phyloP scores from a whole-genome alignment of 2,888 invertebrate species.

The Lottia scabra region DNA sequence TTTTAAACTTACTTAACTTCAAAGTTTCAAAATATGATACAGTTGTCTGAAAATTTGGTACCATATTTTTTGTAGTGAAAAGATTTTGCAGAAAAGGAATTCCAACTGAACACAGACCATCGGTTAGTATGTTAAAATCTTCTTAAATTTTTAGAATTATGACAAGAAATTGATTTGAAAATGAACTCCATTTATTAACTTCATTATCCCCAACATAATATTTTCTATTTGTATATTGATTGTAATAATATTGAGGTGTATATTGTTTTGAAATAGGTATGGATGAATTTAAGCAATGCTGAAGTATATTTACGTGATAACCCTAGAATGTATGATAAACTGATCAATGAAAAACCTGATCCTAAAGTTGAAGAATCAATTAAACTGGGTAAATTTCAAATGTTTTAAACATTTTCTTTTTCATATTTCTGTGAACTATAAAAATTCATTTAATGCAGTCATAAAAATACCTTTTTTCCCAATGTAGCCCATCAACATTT shows the following conservation, averaged over 20 bases:
- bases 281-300: constrained; percentile 90
- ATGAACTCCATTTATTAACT: no score
- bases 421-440: not conserved
- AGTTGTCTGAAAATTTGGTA: no score
- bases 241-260: not conserved
- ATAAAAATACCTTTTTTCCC: no score
- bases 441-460: no score
- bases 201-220: no score
- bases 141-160: no score
- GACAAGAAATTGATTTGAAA: no score
- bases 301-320: constrained; percentile 75
- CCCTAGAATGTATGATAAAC: constrained; percentile 71
- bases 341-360: constrained; percentile 79
- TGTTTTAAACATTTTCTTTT: not conserved
- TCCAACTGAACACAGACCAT: constrained; percentile 77
- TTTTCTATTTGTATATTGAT: not conserved
- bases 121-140: constrained; percentile 72
- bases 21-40: no score
- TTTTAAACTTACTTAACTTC: no score
- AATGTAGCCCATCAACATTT: no score
- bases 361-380: constrained; percentile 83
- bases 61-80: constrained; percentile 78
- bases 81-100: constrained; percentile 92
- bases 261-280: constrained; percentile 69
- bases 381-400: constrained; percentile 74